phyloP scores from a whole-genome alignment of 1,140 invertebrate species.

The Eufriesea mexicana region DNA sequence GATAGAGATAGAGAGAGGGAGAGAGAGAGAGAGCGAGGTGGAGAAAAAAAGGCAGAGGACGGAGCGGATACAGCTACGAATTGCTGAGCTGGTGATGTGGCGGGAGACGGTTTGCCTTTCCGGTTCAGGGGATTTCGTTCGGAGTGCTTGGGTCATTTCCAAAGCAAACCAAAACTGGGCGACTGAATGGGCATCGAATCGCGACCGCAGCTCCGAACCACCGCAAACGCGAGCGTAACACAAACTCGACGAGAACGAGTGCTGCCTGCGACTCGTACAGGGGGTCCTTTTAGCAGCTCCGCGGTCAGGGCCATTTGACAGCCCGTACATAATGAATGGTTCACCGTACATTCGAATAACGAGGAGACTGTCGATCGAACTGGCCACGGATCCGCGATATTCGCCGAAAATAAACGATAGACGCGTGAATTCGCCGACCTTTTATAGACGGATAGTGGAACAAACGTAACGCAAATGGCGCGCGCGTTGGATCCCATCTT shows the following conservation, averaged over 20 bases:
- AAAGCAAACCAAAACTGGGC: constrained; percentile 77
- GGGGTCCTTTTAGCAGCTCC: constrained; percentile 72
- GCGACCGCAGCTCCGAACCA: constrained; percentile 72
- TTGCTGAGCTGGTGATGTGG: constrained; percentile 54
- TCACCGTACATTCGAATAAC: constrained; percentile 49
- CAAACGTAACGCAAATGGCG: background rate
- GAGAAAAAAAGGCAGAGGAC: constrained; percentile 4
- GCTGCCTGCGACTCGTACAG: constrained; percentile 36
- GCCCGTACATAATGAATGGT: constrained; percentile 72
- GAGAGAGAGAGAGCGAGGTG: background rate
- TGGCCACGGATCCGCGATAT: constrained; percentile 18
- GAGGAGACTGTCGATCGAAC: constrained; percentile 53
- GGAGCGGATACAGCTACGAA: constrained; percentile 49
- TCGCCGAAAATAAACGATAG: constrained; percentile 31
- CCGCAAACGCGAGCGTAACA: constrained; percentile 72
- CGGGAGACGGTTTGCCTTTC: constrained; percentile 72
- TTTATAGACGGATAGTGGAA: background rate
- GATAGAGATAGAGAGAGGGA: background rate
- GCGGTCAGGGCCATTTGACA: constrained; percentile 73
- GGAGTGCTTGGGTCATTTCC: constrained; percentile 77
- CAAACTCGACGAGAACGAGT: constrained; percentile 70
- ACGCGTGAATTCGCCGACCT: constrained; percentile 13
- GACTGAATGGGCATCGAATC: constrained; percentile 77
- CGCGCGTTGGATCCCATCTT: background rate
- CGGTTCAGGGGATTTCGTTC: constrained; percentile 69